phyloP scores from a whole-genome alignment of 2,113 vertebrate species.

The Sapayoa aenigma region DNA sequence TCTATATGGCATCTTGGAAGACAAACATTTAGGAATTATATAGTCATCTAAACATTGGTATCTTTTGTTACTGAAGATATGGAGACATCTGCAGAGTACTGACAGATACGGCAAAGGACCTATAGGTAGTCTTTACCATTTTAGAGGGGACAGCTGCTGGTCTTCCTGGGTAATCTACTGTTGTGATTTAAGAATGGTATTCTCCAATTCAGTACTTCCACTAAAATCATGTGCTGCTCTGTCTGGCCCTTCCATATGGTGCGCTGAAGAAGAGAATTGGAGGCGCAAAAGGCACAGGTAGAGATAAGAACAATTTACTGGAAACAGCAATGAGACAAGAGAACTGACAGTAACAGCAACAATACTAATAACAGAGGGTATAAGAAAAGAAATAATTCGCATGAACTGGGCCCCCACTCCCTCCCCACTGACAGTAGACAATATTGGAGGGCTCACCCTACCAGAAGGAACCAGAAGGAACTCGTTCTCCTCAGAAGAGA shows the following conservation, averaged over 20 bases:
- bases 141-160: neutral
- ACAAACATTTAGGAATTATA: neutral
- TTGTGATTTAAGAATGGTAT: neutral
- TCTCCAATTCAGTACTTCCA: neutral
- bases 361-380: neutral
- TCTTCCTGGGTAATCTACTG: neutral
- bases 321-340: neutral
- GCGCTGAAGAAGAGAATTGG: neutral
- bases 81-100: neutral
- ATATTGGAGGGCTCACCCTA: neutral
- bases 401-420: too few relatives aligned
- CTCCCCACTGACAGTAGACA: neutral
- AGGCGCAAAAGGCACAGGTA: neutral
- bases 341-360: neutral
- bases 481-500: neutral
- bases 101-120: neutral
- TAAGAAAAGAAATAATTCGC: neutral
- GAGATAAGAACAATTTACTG: neutral
- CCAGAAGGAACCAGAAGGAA: neutral
- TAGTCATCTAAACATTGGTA: neutral
- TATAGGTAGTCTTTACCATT: neutral
- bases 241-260: accelerated
- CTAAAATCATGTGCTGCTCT: neutral
- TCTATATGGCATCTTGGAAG: neutral
- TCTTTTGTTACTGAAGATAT: neutral